These are phyloP conservation scores for Drosophila nigrodunni DNA, from an alignment of 1,140 invertebrate species.

Conservation along the genomic window DNA sequence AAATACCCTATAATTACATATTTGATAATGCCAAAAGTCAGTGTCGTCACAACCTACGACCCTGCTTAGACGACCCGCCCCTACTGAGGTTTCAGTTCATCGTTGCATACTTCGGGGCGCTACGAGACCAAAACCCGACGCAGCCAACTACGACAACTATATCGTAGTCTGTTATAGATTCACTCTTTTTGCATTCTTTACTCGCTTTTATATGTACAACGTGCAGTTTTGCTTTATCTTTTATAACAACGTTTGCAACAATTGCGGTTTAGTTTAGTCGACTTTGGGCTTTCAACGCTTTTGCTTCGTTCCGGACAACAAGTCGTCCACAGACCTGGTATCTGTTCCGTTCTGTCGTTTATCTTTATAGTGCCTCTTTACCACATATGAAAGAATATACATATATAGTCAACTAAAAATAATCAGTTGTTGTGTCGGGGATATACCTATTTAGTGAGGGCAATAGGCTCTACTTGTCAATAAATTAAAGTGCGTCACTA, in stretches of 20 bases:
- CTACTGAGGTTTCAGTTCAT: conserved; percentile 63
- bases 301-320: conserved; percentile 41
- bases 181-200: conserved; percentile 17
- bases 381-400: conserved; percentile 13
- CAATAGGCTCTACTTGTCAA: conserved; percentile 13
- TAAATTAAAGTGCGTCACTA: conserved; percentile 52
- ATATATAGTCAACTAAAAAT: conserved; percentile 22
- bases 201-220: conserved; percentile 5
- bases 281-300: conserved; percentile 46
- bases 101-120: conserved; percentile 52
- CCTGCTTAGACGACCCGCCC: conserved; percentile 28
- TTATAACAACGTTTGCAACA: conserved; percentile 44
- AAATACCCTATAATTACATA: conserved; percentile 8
- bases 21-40: conserved; percentile 65
- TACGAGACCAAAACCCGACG: conserved; percentile 3
- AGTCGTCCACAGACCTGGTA: conserved; percentile 4
- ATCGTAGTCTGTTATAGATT: conserved; percentile 15
- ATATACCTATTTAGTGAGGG: conserved; percentile 1
- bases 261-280: conserved; percentile 69
- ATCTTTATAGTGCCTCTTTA: conserved; percentile 60
- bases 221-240: conserved; percentile 56
- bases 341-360: conserved; percentile 12
- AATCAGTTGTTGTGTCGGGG: conserved; percentile 18
- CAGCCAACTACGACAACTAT: neutral
- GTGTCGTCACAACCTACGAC: conserved; percentile 30